These are phyloP conservation scores for Yasuhikotakia modesta DNA, from an alignment of 2,797 vertebrate species.

Conservation along the genomic window DNA sequence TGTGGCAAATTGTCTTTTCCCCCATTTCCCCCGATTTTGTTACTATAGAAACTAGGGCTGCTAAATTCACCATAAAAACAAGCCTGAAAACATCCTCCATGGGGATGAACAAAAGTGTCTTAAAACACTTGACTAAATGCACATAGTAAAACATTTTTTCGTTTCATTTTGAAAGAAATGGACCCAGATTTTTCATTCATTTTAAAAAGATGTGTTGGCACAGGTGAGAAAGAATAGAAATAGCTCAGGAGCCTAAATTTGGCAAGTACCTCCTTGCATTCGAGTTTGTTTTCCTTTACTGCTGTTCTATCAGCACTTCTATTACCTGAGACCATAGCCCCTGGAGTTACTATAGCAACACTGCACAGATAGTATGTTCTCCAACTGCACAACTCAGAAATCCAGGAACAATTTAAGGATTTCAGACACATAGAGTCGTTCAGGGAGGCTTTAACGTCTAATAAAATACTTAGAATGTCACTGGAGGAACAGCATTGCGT, in stretches of 20 bases:
- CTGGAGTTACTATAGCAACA: conserved; percentile 57
- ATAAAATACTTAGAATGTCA: conserved; percentile 56
- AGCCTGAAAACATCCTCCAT: conserved; percentile 28
- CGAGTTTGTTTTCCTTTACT: conserved; percentile 6
- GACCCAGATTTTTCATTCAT: background rate
- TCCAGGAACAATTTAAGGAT: conserved; percentile 39
- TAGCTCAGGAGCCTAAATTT: conserved; percentile 37
- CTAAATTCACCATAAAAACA: conserved; percentile 50
- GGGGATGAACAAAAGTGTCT: conserved; percentile 31
- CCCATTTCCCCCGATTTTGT: conserved; percentile 50
- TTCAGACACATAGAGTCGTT: conserved; percentile 13
- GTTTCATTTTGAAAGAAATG: background rate
- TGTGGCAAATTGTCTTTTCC: conserved; percentile 65
- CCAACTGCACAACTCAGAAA: conserved; percentile 47
- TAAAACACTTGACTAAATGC: background rate
- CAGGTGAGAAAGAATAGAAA: conserved; percentile 13
- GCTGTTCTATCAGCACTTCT: conserved; percentile 32
- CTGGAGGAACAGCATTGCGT: conserved; percentile 21
- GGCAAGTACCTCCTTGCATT: conserved; percentile 8
- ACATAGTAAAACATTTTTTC: background rate
- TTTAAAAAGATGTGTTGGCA: background rate
- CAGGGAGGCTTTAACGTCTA: conserved; percentile 43
- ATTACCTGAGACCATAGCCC: conserved; percentile 8
- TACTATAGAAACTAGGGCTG: conserved; percentile 60
- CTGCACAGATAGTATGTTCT: conserved; percentile 38